Conservation (phyloP, 2,113 vertebrate species). For the Papio anubis region DNA sequence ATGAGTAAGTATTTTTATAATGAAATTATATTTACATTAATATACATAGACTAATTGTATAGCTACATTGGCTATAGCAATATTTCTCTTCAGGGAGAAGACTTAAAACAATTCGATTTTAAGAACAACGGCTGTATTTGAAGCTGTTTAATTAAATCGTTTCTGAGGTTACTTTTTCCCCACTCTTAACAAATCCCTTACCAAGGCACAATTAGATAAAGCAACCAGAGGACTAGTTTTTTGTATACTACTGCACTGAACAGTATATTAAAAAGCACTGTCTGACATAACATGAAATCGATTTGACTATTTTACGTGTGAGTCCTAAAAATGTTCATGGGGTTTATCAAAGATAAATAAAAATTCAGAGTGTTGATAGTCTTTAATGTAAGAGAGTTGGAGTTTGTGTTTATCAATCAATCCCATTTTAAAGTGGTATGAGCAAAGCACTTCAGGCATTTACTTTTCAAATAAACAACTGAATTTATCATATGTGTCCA, state of each 20-base stretch:
- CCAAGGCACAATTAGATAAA: background rate
- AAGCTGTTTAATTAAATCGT: background rate
- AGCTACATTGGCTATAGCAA: background rate
- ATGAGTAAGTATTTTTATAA: background rate
- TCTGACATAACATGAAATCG: background rate
- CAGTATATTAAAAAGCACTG: background rate
- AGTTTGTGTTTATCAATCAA: background rate
- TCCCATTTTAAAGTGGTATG: background rate
- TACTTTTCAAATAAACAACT: background rate
- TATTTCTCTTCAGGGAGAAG: background rate
- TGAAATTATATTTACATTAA: conserved; percentile 22
- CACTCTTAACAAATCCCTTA: background rate
- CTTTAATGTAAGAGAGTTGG: conserved; percentile 1
- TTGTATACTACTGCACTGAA: background rate
- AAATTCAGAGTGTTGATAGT: background rate
- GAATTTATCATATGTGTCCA: background rate
- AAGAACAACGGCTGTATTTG: background rate
- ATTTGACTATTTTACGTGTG: conserved; percentile 20
- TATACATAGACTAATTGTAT: background rate
- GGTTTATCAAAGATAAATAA: background rate
- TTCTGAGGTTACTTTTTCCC: background rate
- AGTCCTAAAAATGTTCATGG: background rate
- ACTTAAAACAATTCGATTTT: background rate
- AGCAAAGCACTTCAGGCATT: background rate
- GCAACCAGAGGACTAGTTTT: background rate